Evolutionary conservation across 92 coral and sea anemone genomes (phyloP), one percentile per base, ranked within the genome.

Genomic region (Parazoanthus swiftii): DNA sequence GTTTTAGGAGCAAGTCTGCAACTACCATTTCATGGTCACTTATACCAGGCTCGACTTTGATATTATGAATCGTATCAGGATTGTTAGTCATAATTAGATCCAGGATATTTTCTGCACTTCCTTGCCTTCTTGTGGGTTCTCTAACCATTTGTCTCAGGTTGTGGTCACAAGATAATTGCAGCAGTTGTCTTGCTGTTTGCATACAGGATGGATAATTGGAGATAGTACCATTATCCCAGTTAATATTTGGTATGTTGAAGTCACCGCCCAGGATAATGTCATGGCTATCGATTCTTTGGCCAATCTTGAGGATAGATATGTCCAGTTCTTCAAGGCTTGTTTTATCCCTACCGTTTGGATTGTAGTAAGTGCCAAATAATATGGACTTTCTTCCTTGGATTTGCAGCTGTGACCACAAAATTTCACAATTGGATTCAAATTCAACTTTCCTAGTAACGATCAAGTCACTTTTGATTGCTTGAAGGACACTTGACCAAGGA

Each of bases 1-100:
- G 46, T 79, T 89, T 44, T 74, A 82, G 65, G 58, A 86, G 77
- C 25, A 92, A 36, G 25, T 90, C 86, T 82, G 85, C 91, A 29
- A 88, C 39, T 50, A 88, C 95, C 84, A 88, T 92, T 43, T 92
- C 93, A 85, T 92, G 95, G 68, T 88, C 91, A 88, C 95, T 92
- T 79, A 90, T 90, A 36, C 95, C 93, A 67, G 93, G 85, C 23
- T 46, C 89, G 54, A 88, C 88, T 35, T 81, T 86, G 48, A 90
- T 70, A 71, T 83, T 92, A 68, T 85, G 56, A 51, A 56, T 56
- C 63, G 63, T 56, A 80, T 85, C 77, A 65, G 85, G 81, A 63
- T 90, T 88, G 77, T 90, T 74, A 51, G 93, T 88, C 81, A 90
- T 29, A 38, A 92, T 81, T 50, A 90, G 78, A 42, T 92, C 89